Evolutionary conservation across 2,113 vertebrate species (phyloP).

Genomic region (Phrynocephalus versicolor): DNA sequence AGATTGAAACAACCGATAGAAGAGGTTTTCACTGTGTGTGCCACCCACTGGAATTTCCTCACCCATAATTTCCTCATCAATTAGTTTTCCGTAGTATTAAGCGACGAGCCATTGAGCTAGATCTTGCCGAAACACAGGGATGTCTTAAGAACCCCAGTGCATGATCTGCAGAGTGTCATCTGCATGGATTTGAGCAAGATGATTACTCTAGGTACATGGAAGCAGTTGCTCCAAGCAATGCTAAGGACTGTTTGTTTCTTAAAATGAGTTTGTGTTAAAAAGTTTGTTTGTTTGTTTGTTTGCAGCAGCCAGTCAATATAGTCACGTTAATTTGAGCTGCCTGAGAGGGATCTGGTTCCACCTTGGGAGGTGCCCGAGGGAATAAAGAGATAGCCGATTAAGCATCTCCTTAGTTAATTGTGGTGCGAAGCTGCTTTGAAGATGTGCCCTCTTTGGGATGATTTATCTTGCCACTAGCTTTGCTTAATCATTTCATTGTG

Average conservation of each 20-base stretch:
- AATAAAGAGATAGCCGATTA: neutral
- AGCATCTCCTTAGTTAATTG: slow-evolving; percentile 40
- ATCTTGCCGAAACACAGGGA: accelerated
- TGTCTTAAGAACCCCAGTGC: accelerated
- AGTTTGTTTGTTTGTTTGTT: neutral
- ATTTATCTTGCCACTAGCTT: slow-evolving; percentile 58
- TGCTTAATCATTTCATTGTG: slow-evolving; percentile 29
- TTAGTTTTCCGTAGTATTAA: neutral
- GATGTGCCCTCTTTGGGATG: slow-evolving; percentile 42
- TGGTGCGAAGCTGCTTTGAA: slow-evolving; percentile 57
- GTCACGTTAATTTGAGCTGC: neutral
- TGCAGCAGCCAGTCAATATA: neutral
- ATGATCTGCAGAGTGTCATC: neutral
- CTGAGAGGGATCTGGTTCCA: neutral
- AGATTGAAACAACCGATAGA: neutral
- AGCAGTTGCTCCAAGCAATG: neutral
- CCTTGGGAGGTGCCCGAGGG: neutral
- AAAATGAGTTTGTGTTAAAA: neutral
- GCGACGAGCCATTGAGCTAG: neutral
- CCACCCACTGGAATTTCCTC: neutral
- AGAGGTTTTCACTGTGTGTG: neutral
- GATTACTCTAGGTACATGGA: neutral
- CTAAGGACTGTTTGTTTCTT: too few species aligned
- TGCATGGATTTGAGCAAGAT: neutral
- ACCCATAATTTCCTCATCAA: accelerated